These are phyloP conservation scores for Toxonevra muliebris DNA, from an alignment of 2,888 invertebrate genomes.

Conservation along the genomic window DNA sequence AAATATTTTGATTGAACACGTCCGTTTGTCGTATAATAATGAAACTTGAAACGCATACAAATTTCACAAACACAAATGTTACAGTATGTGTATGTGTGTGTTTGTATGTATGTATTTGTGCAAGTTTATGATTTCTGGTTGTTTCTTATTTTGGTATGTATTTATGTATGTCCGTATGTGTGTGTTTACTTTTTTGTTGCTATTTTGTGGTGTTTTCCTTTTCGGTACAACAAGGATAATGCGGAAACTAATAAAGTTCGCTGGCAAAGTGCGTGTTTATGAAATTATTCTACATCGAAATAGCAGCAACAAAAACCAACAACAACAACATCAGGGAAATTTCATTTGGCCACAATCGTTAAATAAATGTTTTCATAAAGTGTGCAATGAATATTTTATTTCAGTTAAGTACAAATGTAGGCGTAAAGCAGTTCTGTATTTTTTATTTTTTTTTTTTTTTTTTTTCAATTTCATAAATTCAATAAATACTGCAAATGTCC, in stretches of 20 bases:
- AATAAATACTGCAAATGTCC: too few relatives aligned
- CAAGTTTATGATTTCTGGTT: conserved; percentile 15
- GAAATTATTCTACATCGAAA: conserved; percentile 31
- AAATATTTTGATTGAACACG: conserved; percentile 48
- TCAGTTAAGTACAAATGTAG: background rate
- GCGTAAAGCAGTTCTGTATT: too few relatives aligned
- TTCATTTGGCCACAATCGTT: conserved; percentile 36
- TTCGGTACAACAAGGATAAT: conserved; percentile 31
- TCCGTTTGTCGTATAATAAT: conserved; percentile 44
- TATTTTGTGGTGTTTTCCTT: conserved; percentile 5
- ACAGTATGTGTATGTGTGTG: background rate
- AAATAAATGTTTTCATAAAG: conserved; percentile 36
- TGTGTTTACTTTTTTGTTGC: conserved; percentile 9
- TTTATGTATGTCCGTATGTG: background rate
- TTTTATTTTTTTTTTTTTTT: too few relatives aligned
- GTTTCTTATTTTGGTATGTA: background rate
- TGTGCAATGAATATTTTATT: conserved; percentile 30
- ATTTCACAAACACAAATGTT: conserved; percentile 25
- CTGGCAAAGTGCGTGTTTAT: conserved; percentile 35
- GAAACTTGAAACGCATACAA: conserved; percentile 42
- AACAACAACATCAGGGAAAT: conserved; percentile 9
- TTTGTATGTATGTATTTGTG: conserved; percentile 5
- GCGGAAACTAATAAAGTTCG: conserved; percentile 43
- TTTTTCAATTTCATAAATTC: too few relatives aligned
- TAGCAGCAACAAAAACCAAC: conserved; percentile 8